Conservation (phyloP, 1,140 invertebrate species). For the Sitobion miscanthi region DNA sequence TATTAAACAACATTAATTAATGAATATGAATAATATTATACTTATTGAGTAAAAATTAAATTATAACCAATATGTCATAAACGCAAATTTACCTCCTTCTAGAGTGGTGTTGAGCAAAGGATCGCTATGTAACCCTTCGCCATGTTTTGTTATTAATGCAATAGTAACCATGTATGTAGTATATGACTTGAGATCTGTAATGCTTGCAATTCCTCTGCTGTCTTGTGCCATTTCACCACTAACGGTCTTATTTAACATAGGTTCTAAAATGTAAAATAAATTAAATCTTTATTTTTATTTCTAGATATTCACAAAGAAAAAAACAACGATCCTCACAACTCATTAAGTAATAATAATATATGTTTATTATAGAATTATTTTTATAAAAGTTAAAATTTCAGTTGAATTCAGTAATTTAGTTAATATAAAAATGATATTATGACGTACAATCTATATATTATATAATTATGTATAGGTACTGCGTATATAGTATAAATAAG, state of each 20-base stretch:
- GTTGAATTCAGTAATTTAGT: too few species aligned
- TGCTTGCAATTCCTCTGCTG: constrained; percentile 60
- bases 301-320: background rate
- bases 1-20: background rate
- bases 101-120: constrained; percentile 73
- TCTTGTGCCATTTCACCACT: constrained; percentile 59
- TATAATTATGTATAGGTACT: too few species aligned
- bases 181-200: constrained; percentile 72
- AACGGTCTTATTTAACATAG: constrained; percentile 30
- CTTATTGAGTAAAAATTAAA: background rate
- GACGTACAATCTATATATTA: too few species aligned
- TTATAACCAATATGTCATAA: background rate
- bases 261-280: constrained; percentile 20
- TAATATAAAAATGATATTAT: too few species aligned
- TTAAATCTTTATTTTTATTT: background rate
- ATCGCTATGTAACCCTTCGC: constrained; percentile 74
- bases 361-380: too few species aligned
- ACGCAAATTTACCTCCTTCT: constrained; percentile 66
- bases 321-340: background rate
- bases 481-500: background rate
- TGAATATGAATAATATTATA: background rate
- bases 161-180: constrained; percentile 79
- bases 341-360: background rate
- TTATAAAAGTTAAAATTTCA: too few species aligned
- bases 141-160: constrained; percentile 75